A percentile compares a stretch with the other conserved stretches of the same genome.
Conservation (phyloP, 2,888 invertebrate genomes). For the Serripes groenlandicus region DNA sequence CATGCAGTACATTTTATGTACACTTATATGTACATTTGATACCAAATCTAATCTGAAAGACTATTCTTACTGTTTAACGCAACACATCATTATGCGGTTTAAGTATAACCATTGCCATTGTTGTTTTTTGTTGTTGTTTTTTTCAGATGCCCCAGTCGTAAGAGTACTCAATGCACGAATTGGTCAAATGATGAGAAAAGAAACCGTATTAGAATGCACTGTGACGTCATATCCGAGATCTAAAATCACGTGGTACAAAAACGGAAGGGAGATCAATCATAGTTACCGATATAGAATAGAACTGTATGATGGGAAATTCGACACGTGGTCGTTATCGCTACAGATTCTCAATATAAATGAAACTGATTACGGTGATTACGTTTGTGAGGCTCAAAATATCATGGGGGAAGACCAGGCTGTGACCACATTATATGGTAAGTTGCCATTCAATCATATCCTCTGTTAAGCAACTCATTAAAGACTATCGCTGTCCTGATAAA, state of each 20-base stretch:
- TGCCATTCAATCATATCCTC: background rate
- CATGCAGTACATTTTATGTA: no score
- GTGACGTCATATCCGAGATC: constrained; percentile 81
- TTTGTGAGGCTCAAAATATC: constrained; percentile 73
- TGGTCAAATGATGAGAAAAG: constrained; percentile 79
- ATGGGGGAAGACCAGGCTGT: constrained; percentile 66
- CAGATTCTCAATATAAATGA: constrained; percentile 67
- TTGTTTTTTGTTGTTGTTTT: no score
- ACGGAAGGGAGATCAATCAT: constrained; percentile 68
- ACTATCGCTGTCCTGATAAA: no score
- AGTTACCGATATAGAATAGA: constrained; percentile 70
- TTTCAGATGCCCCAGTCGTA: constrained; percentile 80
- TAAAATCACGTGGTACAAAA: constrained; percentile 76
- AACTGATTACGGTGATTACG: constrained; percentile 75
- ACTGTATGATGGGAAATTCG: constrained; percentile 70
- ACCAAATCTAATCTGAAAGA: no score
- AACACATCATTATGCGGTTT: no score
- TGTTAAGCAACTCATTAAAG: no score
- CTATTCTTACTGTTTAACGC: no score
- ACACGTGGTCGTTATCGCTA: constrained; percentile 70
- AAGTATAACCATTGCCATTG: no score
- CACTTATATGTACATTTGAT: no score
- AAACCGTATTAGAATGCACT: constrained; percentile 82
- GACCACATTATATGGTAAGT: constrained; percentile 76
- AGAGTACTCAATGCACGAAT: constrained; percentile 77